phyloP scores from a whole-genome alignment of 2,113 vertebrate species.

The Oncorhynchus kisutch region DNA sequence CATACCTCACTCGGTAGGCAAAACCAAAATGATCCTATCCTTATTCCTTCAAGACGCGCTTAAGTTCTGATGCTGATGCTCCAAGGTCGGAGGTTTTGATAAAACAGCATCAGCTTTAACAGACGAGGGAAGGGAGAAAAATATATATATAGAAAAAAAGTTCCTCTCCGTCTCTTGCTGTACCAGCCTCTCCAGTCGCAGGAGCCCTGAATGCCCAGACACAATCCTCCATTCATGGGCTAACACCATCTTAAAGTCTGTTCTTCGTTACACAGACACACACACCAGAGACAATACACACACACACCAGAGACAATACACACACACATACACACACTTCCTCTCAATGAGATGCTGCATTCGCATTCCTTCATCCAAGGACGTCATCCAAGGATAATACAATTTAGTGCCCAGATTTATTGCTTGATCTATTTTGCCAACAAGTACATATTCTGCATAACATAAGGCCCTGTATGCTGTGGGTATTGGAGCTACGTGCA shows the following conservation, averaged over 20 bases:
- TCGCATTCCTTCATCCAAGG: background rate
- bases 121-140: background rate
- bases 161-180: conserved; percentile 72
- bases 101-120: conserved; percentile 72
- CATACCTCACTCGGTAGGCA: background rate
- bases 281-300: background rate
- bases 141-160: conserved; percentile 32
- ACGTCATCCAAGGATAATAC: no score
- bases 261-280: conserved; percentile 48
- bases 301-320: background rate
- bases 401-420: no score
- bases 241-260: conserved; percentile 32
- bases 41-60: background rate
- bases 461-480: no score
- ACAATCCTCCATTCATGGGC: conserved; percentile 88
- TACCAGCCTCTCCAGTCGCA: conserved; percentile 88
- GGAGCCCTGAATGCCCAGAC: conserved; percentile 70
- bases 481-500: no score
- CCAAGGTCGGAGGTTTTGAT: conserved; percentile 40
- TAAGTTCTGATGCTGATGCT: background rate
- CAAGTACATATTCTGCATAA: no score
- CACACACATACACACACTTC: background rate
- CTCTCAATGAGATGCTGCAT: background rate
- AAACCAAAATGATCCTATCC: background rate
- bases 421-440: no score